Evolutionary conservation across 1,140 invertebrate genomes (phyloP), one percentile per base, ranked within the genome.

Genomic region (Apis laboriosa): DNA sequence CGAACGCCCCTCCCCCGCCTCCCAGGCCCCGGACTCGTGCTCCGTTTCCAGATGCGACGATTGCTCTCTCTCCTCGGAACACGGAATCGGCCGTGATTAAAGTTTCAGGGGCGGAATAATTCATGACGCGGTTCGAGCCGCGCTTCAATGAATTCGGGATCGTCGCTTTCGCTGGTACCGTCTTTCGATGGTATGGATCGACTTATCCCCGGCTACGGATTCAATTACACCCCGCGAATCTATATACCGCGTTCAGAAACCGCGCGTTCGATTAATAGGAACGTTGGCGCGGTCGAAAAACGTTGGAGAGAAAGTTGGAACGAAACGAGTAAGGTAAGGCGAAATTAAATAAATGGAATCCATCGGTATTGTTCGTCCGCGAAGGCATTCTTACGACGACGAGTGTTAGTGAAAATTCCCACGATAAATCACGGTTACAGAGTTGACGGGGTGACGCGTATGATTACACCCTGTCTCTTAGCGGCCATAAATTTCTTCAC

Each of bases 381-480:
- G 49, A 85, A 87, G 90, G 84, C 92, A 87, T 88, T 71, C 76
- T 21, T 51, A 87, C 2, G 88, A 87, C 2, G 88, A 86, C 86
- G 88, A 43, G 34, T 91, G 84, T 91, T 90, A 88, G n/a, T n/a
- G 72, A 84, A 90, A 91, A 92, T 92, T 93, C 93, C 86, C 93
- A 93, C 93, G 91, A 91, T 93, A 93, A 93, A 93, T 93, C 92
- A 93, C 88, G 85, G 90, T 90, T 91, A 89, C 85, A 71, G 92
- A 91, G 91, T 92, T 92, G 92, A 93, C 90, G 90, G 92, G 92
- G 90, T 93, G 92, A 93, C 92, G 92, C 88, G 91, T 92, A 92
- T 93, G 92, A 93, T 93, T 93, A 93, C 92, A 93, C 90, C 92
- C 90, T 93, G 92, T 92, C 92, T 90, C 91, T 80, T 90, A 91